Conservation (phyloP, 2,113 vertebrate species). For the Mastomys natalensis region DNA sequence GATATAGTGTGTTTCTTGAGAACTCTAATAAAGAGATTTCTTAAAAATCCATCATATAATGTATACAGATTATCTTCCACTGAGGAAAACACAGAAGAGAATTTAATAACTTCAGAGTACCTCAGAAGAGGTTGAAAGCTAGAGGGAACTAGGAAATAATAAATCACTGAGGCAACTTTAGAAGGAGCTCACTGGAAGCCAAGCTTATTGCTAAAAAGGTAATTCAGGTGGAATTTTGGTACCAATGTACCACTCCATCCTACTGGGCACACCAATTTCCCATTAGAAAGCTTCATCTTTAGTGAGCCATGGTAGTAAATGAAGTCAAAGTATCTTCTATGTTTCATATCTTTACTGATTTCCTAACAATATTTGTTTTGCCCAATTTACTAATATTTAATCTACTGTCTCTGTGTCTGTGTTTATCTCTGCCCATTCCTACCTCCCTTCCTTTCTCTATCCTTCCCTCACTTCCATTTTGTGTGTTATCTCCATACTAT, state of each 20-base stretch:
- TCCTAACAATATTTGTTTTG: neutral
- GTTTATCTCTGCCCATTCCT: no score
- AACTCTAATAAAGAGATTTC: neutral
- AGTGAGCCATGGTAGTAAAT: neutral
- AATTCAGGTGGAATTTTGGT: neutral
- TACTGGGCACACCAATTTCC: fast-evolving
- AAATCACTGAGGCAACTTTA: neutral
- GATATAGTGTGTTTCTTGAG: neutral
- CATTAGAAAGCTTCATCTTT: fast-evolving
- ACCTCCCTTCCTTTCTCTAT: no score
- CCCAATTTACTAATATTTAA: neutral
- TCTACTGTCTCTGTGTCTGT: no score
- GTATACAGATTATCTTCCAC: neutral
- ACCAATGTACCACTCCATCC: fast-evolving
- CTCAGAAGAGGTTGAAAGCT: neutral
- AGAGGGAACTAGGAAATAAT: neutral
- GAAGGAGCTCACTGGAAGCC: neutral
- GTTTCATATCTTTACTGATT: neutral
- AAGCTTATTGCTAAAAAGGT: neutral
- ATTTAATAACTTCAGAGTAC: neutral
- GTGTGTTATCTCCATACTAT: neutral
- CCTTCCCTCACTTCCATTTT: no score
- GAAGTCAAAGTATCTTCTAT: neutral
- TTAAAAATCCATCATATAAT: neutral
- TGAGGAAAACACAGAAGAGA: neutral